Percentiles rank a stretch among this genome's conserved stretches.
These are phyloP conservation scores for Umimayanthus kanabou DNA, from an alignment of 92 coral and sea anemone genomes.

Conservation along the genomic window DNA sequence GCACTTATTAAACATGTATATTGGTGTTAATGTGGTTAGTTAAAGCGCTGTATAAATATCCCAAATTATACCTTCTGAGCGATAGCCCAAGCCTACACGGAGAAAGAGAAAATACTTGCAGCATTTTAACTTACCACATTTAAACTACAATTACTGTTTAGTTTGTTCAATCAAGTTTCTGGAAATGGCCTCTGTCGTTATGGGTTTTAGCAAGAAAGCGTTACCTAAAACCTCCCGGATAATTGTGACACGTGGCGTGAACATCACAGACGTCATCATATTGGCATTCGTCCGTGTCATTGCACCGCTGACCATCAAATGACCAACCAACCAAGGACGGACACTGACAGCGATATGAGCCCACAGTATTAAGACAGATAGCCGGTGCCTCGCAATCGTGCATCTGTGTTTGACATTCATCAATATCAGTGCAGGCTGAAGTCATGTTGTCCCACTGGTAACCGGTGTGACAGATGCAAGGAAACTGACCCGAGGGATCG, in stretches of 20 bases:
- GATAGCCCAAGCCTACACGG: no score
- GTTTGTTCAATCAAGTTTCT: no score
- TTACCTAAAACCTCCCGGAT: conserved; percentile 62
- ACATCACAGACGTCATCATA: conserved; percentile 45
- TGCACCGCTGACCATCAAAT: conserved; percentile 64
- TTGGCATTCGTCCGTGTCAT: conserved; percentile 54
- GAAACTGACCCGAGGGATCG: conserved; percentile 26
- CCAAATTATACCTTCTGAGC: no score
- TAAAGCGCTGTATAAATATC: no score
- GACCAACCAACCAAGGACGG: conserved; percentile 72
- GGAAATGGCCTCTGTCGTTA: not conserved
- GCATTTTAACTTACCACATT: no score
- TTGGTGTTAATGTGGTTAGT: no score
- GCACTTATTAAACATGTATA: no score
- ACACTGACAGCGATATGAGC: conserved; percentile 67
- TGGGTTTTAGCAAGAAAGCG: not conserved
- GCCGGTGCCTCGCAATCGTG: conserved; percentile 63
- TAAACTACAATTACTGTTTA: no score
- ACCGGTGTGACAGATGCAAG: conserved; percentile 58
- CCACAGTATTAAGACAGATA: conserved; percentile 56
- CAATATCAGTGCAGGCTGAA: conserved; percentile 44
- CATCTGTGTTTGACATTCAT: conserved; percentile 47
- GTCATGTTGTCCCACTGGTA: conserved; percentile 54
- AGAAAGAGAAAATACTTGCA: no score
- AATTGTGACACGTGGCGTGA: conserved; percentile 51